Evolutionary conservation across 2,113 vertebrate species (phyloP).

Genomic region (Desmodus rotundus): DNA sequence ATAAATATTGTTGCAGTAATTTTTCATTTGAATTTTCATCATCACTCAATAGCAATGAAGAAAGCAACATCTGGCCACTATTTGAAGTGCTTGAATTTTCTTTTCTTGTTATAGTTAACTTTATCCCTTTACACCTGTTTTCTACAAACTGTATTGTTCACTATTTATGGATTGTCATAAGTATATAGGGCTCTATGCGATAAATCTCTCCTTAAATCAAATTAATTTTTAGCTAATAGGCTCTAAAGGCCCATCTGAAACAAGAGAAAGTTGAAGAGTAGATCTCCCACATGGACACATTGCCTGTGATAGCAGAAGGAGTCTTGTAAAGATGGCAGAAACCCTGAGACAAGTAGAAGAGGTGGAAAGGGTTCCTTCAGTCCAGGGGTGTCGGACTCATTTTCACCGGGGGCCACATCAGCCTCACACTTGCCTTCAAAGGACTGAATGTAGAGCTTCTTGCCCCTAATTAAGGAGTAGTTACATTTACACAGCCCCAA

Average conservation of each 20-base stretch:
- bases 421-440: no score
- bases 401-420: no score
- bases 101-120: slow-evolving; percentile 51
- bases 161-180: neutral
- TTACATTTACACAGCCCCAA: no score
- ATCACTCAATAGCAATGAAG: slow-evolving; percentile 40
- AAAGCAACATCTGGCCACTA: slow-evolving; percentile 22
- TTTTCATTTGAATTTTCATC: slow-evolving; percentile 68
- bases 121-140: slow-evolving; percentile 42
- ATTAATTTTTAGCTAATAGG: neutral
- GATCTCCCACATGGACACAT: neutral
- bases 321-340: neutral
- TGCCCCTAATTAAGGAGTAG: no score
- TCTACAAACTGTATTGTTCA: neutral
- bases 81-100: slow-evolving; percentile 56
- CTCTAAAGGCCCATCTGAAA: neutral
- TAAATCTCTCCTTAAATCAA: neutral
- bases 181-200: neutral
- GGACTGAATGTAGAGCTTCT: no score
- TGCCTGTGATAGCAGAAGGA: neutral
- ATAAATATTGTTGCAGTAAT: slow-evolving; percentile 52
- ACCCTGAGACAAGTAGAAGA: neutral
- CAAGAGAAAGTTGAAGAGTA: neutral
- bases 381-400: no score
- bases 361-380: neutral